A percentile compares a stretch with the other conserved stretches of the same genome.
phyloP scores from a whole-genome alignment of 2,797 vertebrate genomes.

The Poecilia picta region DNA sequence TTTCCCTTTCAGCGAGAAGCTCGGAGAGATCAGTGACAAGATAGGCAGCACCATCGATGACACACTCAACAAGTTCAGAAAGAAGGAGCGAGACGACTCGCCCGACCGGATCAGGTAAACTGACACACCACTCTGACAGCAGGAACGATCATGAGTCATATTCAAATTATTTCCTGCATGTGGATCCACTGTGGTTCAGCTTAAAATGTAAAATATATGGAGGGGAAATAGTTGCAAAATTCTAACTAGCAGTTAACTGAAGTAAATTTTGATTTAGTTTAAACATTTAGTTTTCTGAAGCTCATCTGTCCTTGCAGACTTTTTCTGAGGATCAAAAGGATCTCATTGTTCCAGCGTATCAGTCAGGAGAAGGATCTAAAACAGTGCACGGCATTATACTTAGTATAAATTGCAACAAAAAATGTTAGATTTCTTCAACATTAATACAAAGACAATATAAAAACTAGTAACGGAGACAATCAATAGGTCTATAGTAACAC shows the following conservation, averaged over 20 bases:
- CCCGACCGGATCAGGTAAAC: conserved; percentile 93
- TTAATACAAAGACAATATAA: background rate
- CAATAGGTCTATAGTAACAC: background rate
- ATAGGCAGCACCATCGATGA: conserved; percentile 98
- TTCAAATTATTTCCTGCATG: background rate
- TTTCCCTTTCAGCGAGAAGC: conserved; percentile 97
- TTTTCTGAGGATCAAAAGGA: background rate
- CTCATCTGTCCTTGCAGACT: background rate
- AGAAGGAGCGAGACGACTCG: conserved; percentile 97
- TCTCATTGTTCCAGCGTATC: background rate
- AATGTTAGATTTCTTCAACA: background rate
- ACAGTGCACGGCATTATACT: background rate
- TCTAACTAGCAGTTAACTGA: background rate
- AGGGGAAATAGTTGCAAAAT: background rate
- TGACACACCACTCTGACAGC: background rate
- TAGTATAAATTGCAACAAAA: background rate
- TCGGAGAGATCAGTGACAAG: conserved; percentile 97
- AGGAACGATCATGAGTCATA: background rate
- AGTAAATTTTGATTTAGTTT: background rate
- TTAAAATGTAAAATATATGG: background rate
- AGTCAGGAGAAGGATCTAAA: background rate
- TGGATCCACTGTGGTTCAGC: background rate
- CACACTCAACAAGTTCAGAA: conserved; percentile 97
- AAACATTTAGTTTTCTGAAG: background rate
- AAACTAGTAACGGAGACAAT: background rate